Conservation (phyloP, 1,140 invertebrate genomes). For the Artemia franciscana region DNA sequence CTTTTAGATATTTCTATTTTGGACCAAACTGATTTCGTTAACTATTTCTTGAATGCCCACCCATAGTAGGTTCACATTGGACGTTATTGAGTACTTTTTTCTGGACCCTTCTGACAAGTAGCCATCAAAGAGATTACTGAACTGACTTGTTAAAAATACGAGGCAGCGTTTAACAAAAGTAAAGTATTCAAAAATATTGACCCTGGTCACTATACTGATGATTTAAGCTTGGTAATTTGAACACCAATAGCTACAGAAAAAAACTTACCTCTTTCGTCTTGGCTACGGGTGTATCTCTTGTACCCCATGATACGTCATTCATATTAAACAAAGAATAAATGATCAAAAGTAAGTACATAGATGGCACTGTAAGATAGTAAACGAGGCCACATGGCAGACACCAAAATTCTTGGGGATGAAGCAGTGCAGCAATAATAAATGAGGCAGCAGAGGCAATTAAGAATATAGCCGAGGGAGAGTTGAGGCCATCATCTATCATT, state of each 20-base stretch:
- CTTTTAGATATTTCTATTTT: too few species aligned
- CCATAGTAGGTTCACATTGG: too few species aligned
- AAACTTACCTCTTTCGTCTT: slow-evolving; percentile 19
- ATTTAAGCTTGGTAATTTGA: too few species aligned
- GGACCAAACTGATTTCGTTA: too few species aligned
- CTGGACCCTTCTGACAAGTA: too few species aligned
- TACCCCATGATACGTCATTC: slow-evolving; percentile 76
- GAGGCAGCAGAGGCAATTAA: slow-evolving; percentile 34
- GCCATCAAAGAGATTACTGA: too few species aligned
- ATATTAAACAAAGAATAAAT: slow-evolving; percentile 77
- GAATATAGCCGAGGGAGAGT: slow-evolving; percentile 54
- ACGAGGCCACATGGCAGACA: slow-evolving; percentile 52
- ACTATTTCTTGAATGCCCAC: too few species aligned
- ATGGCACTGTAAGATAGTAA: slow-evolving; percentile 76
- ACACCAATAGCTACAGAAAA: neutral
- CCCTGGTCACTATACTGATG: too few species aligned
- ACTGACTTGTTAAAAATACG: too few species aligned
- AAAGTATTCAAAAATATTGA: too few species aligned
- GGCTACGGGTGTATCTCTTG: slow-evolving; percentile 35
- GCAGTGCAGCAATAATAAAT: slow-evolving; percentile 38
- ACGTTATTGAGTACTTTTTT: too few species aligned
- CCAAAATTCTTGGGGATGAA: slow-evolving; percentile 61
- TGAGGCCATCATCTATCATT: slow-evolving; percentile 47
- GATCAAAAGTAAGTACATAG: slow-evolving; percentile 77
- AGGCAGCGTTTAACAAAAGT: too few species aligned